Conservation (phyloP, 1,140 invertebrate genomes). For the Platyscapa corneri region DNA sequence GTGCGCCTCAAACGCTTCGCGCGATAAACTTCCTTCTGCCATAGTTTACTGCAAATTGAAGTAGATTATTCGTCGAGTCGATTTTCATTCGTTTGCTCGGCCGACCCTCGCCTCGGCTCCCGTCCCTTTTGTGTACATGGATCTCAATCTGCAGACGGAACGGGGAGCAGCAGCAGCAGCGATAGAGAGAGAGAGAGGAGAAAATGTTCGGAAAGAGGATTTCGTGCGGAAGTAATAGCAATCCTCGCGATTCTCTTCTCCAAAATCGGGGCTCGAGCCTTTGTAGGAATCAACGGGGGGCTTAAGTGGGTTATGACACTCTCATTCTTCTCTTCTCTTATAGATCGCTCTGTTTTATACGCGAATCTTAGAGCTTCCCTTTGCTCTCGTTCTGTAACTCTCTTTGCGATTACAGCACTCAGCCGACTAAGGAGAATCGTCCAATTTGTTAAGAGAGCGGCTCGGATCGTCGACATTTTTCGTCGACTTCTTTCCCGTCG, state of each 20-base stretch:
- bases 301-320: conserved; percentile 71
- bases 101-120: not conserved
- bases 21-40: conserved; percentile 45
- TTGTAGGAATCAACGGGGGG: conserved; percentile 64
- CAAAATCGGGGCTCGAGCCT: conserved; percentile 64
- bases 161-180: not conserved
- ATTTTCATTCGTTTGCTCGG: conserved; percentile 59
- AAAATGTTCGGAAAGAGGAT: conserved; percentile 63
- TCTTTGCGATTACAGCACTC: not conserved
- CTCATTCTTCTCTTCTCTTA: conserved; percentile 51
- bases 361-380: not conserved
- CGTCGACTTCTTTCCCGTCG: not conserved
- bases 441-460: not conserved
- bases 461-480: not conserved
- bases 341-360: conserved; percentile 6
- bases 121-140: not conserved
- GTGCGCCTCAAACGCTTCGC: conserved; percentile 36
- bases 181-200: conserved; percentile 47
- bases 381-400: not conserved
- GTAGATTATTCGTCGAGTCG: conserved; percentile 65
- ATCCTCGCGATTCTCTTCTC: conserved; percentile 70
- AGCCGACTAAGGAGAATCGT: conserved; percentile 18
- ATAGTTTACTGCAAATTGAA: conserved; percentile 72
- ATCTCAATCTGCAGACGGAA: not conserved
- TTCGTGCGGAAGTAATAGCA: conserved; percentile 70